Percentiles rank a stretch among this genome's conserved stretches.
Conservation (phyloP, 2,888 invertebrate species). For the Macrosiphum euphorbiae region DNA sequence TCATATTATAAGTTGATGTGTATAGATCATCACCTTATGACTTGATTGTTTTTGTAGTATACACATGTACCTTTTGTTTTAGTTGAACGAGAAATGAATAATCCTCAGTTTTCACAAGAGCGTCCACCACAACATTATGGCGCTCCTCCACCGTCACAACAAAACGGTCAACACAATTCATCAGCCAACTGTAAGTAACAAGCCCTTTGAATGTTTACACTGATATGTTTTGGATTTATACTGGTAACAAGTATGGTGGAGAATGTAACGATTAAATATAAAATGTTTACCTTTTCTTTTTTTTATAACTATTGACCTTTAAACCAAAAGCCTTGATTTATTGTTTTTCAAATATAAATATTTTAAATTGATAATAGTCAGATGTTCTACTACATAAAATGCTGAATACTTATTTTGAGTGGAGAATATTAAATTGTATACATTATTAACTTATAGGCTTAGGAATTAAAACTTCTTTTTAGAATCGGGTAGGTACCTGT, state of each 20-base stretch:
- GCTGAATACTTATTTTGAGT: neutral
- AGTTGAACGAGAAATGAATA: conserved; percentile 34
- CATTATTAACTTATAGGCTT: neutral
- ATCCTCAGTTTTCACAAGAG: conserved; percentile 61
- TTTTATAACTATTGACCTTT: conserved; percentile 20
- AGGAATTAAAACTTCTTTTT: too few species aligned
- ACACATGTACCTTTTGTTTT: neutral
- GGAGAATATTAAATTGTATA: neutral
- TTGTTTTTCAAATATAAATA: neutral
- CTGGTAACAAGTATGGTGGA: neutral
- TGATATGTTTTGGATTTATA: neutral
- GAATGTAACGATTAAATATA: neutral
- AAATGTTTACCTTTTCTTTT: neutral
- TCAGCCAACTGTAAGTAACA: conserved; percentile 32
- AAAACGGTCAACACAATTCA: conserved; percentile 35
- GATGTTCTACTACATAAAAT: neutral
- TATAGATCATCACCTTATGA: neutral
- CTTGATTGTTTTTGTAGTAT: neutral
- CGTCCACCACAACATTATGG: conserved; percentile 59
- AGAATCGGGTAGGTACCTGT: too few species aligned
- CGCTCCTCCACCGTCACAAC: conserved; percentile 37
- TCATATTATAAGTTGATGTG: neutral
- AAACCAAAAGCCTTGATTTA: neutral
- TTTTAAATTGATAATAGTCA: neutral
- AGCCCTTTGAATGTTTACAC: neutral